These are phyloP conservation scores for Scrobipalpa atriplicella DNA, from an alignment of 2,888 invertebrate genomes.

Conservation along the genomic window DNA sequence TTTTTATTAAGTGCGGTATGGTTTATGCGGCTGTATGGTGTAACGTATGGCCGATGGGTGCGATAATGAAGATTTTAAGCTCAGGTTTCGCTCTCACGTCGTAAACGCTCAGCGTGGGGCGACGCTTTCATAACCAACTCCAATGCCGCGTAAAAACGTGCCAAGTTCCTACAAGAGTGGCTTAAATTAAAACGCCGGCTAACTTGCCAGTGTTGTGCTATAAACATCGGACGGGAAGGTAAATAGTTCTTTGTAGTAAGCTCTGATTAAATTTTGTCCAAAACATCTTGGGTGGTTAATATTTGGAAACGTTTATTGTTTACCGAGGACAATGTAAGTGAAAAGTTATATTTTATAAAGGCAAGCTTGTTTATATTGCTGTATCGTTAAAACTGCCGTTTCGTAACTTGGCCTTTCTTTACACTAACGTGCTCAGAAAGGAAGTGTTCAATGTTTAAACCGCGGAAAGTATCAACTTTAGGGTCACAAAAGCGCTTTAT, in stretches of 20 bases:
- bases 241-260: background rate
- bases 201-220: background rate
- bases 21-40: slow-evolving; percentile 52
- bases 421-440: slow-evolving; percentile 1
- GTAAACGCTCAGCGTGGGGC: slow-evolving; percentile 57
- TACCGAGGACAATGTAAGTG: background rate
- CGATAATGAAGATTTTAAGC: slow-evolving; percentile 68
- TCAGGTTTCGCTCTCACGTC: slow-evolving; percentile 64
- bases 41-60: slow-evolving; percentile 58
- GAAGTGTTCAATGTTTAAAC: slow-evolving; percentile 16
- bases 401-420: slow-evolving; percentile 23
- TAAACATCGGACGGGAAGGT: background rate
- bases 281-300: slow-evolving; percentile 2
- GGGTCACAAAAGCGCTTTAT: slow-evolving; percentile 50
- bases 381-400: background rate
- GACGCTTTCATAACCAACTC: slow-evolving; percentile 31
- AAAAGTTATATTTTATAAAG: background rate
- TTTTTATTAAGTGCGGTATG: slow-evolving; percentile 50
- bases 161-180: slow-evolving; percentile 20
- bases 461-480: slow-evolving; percentile 35
- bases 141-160: slow-evolving; percentile 24
- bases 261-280: background rate
- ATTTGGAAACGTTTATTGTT: background rate
- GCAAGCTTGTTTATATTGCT: slow-evolving; percentile 4
- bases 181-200: slow-evolving; percentile 2